Evolutionary conservation across 2,888 invertebrate species (phyloP), one percentile per base, ranked within the genome.

Genomic region (Plemyria rubiginata): DNA sequence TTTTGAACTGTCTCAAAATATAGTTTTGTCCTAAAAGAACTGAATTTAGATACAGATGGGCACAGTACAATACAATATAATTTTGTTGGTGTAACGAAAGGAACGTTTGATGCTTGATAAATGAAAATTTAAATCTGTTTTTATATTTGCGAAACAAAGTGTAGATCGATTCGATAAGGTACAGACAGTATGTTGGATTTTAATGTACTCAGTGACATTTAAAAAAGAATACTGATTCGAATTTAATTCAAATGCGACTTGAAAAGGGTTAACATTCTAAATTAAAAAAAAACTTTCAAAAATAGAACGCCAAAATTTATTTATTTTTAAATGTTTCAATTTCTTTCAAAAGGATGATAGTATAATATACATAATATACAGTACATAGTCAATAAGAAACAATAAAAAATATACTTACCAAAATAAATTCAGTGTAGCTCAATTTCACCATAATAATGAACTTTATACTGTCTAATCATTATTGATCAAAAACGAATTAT

Each of bases 51-150:
- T 70, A 72, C 79, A 81, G 80, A 83, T 81, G 81, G 79, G 78
- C 75, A 75, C 77, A 80, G 78, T 78, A 85, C 85, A 86, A 87
- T 86, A 81, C 82, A 78, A 84, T 85, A 84, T 85, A 84, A 85
- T 86, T 66, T 85, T 80, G 86, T 78, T 75, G 76, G 84, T 79
- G 86, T 75, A 80, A 74, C 85, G 79, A 87, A 88, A 77, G 73
- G 68, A 84, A 85, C 86, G 86, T 88, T 86, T 85, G 80, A 82
- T 84, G 75, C 80, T 76, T 83, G 85, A 86, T 84, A 85, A 86
- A 88, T 86, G 81, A 76, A 82, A 83, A 85, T 87, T 85, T 83
- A 81, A 85, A 87, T 84, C 85, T 84, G 84, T 81, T 82, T 82
- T 64, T 82, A 78, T 75, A 78, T 78, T 81, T 78, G 79, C 75